Percentiles rank a stretch among this genome's conserved stretches.
These are phyloP conservation scores for Lethenteron camtschaticum DNA, from an alignment of 2,113 vertebrate species.

Conservation along the genomic window DNA sequence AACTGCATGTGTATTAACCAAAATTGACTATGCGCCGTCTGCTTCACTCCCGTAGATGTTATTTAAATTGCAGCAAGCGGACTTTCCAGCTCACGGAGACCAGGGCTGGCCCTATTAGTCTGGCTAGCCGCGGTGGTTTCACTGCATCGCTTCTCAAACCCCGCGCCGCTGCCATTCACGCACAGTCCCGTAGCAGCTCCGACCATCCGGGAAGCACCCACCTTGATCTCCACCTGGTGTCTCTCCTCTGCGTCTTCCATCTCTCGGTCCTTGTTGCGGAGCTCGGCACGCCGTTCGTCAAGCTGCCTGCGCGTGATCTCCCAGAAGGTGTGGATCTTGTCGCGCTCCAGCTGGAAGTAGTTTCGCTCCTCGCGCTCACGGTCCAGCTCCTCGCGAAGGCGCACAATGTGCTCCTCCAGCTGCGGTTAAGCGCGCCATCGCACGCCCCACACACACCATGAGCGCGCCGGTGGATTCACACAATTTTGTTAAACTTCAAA, in stretches of 20 bases:
- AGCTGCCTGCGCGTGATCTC: slow-evolving; percentile 44
- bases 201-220: slow-evolving; percentile 11
- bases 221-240: slow-evolving; percentile 70
- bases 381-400: slow-evolving; percentile 52
- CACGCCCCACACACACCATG: not conserved
- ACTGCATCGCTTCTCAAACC: no score
- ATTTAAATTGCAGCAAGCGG: no score
- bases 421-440: slow-evolving; percentile 14
- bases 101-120: no score
- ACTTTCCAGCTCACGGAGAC: no score
- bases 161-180: no score
- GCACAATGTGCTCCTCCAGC: slow-evolving; percentile 43
- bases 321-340: slow-evolving; percentile 55
- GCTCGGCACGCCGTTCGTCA: slow-evolving; percentile 41
- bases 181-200: no score
- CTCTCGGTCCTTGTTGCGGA: slow-evolving; percentile 39
- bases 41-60: no score
- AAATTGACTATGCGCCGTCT: no score
- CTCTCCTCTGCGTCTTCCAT: slow-evolving; percentile 49
- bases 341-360: slow-evolving; percentile 67
- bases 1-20: no score
- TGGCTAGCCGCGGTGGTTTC: no score
- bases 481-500: not conserved
- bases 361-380: slow-evolving; percentile 61
- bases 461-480: not conserved